Base-by-base conservation (phyloP, 2,113 vertebrate species). In the Leucoraja erinaceus region DNA sequence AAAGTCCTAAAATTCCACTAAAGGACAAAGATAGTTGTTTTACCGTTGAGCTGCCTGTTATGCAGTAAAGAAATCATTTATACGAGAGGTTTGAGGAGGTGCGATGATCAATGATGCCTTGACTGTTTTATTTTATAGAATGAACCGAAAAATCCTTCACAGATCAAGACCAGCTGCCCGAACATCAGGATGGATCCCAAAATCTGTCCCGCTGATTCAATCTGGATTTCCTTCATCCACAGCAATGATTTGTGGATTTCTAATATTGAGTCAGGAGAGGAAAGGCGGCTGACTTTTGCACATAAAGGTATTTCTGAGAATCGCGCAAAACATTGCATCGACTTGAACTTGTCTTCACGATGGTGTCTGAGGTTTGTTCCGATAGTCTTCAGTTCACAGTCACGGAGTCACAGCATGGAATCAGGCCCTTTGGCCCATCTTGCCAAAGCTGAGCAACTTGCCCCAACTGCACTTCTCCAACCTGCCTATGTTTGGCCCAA, bases 141-240 rank as follows among this genome's bases (percentile, higher is more conserved):
- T 95, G 96, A 97, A 93, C 97, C 97, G 91, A 94, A 97, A 94
- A 94, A 95, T 93, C 97, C 97, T 74, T 95, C 94, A 94, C 94
- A 97, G 93, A 94, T 97, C 92, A 97, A 97, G 94, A 97, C 96
- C 84, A 96, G 96, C 94, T 97, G 97, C 94, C 96, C 97, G n/a
- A 97, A 97, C 83, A 97, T 97, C 94, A 96, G 96, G 74, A 97
- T 97, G 97, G 97, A 97, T 95, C 97, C 97, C 93, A 97, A 97
- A 93, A 94, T 97, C 61, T 97, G 97, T 94, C 97, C 96, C 31
- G 96, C 96, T 93, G 97, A 97, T 94, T 96, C 97, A 93, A 96
- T 96, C 93, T 97, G 97, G 97, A 96, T 97, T 95, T 96, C 97
- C 0, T 97, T 97, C 94, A 96, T 97, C 93, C 97, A 97, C 5